phyloP scores from a whole-genome alignment of 2,113 vertebrate genomes.

The Machaerirhynchus nigripectus region DNA sequence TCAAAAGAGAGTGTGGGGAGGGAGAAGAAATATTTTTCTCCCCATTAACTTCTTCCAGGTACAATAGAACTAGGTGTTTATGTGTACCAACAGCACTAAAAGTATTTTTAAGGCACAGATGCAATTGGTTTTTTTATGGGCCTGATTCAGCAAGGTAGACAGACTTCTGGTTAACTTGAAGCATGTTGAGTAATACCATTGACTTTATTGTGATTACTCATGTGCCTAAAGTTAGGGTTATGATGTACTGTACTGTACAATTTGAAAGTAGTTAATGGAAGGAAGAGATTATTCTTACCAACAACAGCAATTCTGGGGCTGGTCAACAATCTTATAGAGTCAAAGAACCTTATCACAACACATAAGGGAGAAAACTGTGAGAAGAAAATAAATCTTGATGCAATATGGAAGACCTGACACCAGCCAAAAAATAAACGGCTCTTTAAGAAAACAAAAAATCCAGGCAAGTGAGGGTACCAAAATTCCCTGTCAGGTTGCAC shows the following conservation, averaged over 20 bases:
- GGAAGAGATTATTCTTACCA: background rate
- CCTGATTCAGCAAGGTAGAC: constrained; percentile 19
- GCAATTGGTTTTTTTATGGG: background rate
- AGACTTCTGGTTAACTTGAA: background rate
- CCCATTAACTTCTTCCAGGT: constrained; percentile 2
- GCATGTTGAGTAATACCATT: background rate
- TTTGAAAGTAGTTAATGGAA: background rate
- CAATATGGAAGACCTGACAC: background rate
- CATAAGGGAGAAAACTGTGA: background rate
- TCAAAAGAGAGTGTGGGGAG: background rate
- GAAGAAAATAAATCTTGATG: background rate
- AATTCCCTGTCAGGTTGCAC: background rate
- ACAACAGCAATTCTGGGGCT: background rate
- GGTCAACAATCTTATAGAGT: background rate
- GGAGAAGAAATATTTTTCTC: constrained; percentile 2
- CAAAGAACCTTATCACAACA: background rate
- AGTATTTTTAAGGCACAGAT: constrained; percentile 16
- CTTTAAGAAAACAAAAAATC: background rate
- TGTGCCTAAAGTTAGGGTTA: background rate
- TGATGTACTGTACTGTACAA: background rate
- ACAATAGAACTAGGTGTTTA: constrained; percentile 12
- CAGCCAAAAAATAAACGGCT: background rate
- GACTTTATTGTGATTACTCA: background rate
- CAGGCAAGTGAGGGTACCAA: background rate
- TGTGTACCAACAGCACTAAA: constrained; percentile 1